phyloP scores from a whole-genome alignment of 2,113 vertebrate genomes.

The Hyla sarda region DNA sequence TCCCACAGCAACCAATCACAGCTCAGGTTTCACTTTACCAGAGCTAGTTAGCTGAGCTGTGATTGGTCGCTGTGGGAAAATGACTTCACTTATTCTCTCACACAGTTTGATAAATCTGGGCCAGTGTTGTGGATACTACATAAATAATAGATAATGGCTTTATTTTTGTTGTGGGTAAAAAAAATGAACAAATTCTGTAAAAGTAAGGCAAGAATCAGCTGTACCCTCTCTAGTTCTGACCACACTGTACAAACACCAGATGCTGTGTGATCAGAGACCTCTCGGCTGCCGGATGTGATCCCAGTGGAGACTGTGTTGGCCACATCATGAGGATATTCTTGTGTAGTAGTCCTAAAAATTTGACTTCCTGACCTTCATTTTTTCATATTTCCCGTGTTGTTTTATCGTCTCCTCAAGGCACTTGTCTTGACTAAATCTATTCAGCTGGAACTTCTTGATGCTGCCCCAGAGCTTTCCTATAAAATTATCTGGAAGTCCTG shows the following conservation, averaged over 20 bases:
- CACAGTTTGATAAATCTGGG: too few relatives aligned
- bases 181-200: too few relatives aligned
- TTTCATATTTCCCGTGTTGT: background rate
- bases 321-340: background rate
- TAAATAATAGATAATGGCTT: too few relatives aligned
- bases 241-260: slow-evolving; percentile 4
- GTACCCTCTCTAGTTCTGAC: background rate
- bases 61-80: too few relatives aligned
- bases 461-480: background rate
- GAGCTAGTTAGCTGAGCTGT: too few relatives aligned
- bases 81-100: too few relatives aligned
- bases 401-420: background rate
- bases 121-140: too few relatives aligned
- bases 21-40: too few relatives aligned
- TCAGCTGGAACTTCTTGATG: background rate
- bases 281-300: background rate
- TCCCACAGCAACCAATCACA: too few relatives aligned
- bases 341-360: background rate
- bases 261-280: background rate
- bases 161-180: too few relatives aligned
- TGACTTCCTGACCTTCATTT: slow-evolving; percentile 20
- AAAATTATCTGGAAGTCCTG: background rate
- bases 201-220: too few relatives aligned
- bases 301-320: background rate
- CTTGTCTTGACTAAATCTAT: background rate